These are phyloP conservation scores for Selenia dentaria DNA, from an alignment of 2,888 invertebrate genomes.

Conservation along the genomic window DNA sequence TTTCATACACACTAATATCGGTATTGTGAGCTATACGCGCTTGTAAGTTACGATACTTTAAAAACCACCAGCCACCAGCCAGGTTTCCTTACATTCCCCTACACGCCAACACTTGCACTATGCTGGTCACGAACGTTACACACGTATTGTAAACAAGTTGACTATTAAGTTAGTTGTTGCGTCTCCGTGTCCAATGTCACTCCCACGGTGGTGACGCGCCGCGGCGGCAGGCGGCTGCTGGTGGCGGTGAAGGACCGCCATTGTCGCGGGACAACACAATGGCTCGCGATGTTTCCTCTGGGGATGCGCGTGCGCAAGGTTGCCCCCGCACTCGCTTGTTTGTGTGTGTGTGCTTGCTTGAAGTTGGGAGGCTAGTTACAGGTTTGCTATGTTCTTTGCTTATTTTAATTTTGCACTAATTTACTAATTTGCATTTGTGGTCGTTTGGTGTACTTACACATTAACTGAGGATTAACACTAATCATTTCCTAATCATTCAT, in stretches of 20 bases:
- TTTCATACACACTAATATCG: no score
- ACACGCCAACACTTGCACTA: no score
- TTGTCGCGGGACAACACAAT: slow-evolving; percentile 49
- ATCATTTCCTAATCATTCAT: no score
- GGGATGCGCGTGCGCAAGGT: slow-evolving; percentile 47
- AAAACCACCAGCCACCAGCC: no score
- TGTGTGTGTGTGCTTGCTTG: slow-evolving; percentile 30
- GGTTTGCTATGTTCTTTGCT: slow-evolving; percentile 23
- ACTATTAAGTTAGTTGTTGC: slow-evolving; percentile 24
- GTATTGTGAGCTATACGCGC: no score
- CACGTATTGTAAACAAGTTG: slow-evolving; percentile 5
- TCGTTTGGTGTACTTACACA: not conserved
- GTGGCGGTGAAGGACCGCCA: slow-evolving; percentile 48
- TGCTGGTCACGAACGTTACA: not conserved
- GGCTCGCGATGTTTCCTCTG: slow-evolving; percentile 49
- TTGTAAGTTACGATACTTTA: no score
- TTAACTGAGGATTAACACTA: no score
- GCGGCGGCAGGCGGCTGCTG: slow-evolving; percentile 34
- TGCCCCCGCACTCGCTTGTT: slow-evolving; percentile 29
- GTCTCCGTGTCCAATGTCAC: slow-evolving; percentile 59
- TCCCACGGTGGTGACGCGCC: slow-evolving; percentile 72
- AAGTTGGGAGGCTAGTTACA: slow-evolving; percentile 23
- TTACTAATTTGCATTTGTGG: not conserved
- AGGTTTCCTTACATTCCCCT: no score
- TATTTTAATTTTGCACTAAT: not conserved